Base-by-base conservation (phyloP, 1,140 invertebrate genomes). In the Pseudobourletiella spinata region DNA sequence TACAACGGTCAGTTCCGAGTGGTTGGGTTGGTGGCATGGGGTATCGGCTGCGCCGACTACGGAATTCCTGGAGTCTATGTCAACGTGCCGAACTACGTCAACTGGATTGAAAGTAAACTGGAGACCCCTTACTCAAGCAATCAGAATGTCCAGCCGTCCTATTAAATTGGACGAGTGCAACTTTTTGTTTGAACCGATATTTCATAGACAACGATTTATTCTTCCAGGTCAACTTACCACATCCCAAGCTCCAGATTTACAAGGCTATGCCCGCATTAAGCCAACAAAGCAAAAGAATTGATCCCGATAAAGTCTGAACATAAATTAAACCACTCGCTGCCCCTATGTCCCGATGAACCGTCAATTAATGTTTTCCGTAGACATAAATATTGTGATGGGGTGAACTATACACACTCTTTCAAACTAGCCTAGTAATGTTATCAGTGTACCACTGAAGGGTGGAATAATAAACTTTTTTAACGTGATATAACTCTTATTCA, bases 1-100 rank as follows among this genome's bases (percentile, higher is more conserved):
- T 75, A 74, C 32, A 71, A 65, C 24, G 82, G 81, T 0, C 75
- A 76, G 8, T 79, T 75, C 79, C 64, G 82, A 62, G 79, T 86
- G 0, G 81, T 82, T 16, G 87, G 87, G 0, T 66, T 89, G 32
- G 86, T 88, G 1, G 77, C 85, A 3, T 88, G 87, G 86, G 87
- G 87, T 1, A 74, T 67, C 16, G 59, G 64, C 25, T 87, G 86
- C 68, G 85, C 81, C 1, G 76, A 73, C 44, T 67, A 77, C 3
- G 80, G 80, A 52, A 77, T 86, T 22, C 84, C 86, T 2, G 86
- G 80, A 0, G 83, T 83, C 1, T 87, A 87, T 66, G 81, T 84
- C 0, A 84, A 86, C 65, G 77, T 87, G 1, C 76, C 74, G 3
- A 81, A 78, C 28, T 81, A 80, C 55, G 57, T 82, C 25, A 71